Conservation (phyloP, 2,888 invertebrate species). For the Synergus gifuensis region DNA sequence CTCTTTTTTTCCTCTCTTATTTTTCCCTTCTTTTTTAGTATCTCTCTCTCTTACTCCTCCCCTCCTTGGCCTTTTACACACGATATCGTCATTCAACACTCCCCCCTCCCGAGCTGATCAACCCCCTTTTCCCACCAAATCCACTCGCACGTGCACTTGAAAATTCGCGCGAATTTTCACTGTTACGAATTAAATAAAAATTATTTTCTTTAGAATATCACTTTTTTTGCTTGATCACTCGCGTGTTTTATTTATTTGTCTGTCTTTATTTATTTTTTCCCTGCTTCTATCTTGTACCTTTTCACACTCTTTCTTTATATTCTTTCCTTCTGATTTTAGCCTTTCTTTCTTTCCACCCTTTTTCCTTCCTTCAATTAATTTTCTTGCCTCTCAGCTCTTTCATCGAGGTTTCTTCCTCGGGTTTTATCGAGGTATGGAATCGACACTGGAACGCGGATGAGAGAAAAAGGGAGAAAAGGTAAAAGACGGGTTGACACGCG, state of each 20-base stretch:
- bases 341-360: neutral
- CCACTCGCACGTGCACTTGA: conserved; percentile 41
- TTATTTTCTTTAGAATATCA: neutral
- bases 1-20: neutral
- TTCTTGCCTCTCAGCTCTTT: neutral
- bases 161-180: conserved; percentile 26
- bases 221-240: neutral
- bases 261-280: neutral
- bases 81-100: conserved; percentile 20
- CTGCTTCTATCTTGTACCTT: neutral
- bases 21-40: conserved; percentile 20
- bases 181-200: neutral
- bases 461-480: neutral
- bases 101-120: conserved; percentile 38
- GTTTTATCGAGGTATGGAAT: neutral
- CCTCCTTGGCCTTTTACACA: conserved; percentile 40
- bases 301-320: neutral
- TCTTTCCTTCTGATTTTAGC: neutral
- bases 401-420: neutral
- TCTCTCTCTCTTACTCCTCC: conserved; percentile 24
- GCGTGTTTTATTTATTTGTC: neutral
- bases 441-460: conserved; percentile 2
- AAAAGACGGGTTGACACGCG: conserved; percentile 45
- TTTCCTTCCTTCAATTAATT: too few species aligned
- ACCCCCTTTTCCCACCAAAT: conserved; percentile 11